Base-by-base conservation (phyloP, 2,113 vertebrate genomes). In the Scophthalmus maximus region DNA sequence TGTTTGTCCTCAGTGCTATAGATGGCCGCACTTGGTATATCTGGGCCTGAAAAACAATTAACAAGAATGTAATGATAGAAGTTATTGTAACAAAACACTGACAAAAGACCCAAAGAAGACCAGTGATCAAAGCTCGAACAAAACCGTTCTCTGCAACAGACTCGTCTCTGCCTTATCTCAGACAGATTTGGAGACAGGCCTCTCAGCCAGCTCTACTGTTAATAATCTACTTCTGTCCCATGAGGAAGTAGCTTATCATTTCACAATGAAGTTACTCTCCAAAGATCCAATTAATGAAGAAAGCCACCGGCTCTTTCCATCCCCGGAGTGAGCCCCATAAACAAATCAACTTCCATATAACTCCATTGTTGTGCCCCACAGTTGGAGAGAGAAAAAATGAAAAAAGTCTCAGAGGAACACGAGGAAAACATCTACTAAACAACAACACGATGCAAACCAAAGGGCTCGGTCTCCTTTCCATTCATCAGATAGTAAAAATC, bases 11-110 rank as follows among this genome's bases (percentile, higher is more conserved):
- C 81, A 0, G 95, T 95, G 64, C 92, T 95, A 87, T 97, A 96
- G 51, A 98, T 90, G 0, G 95, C 94, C 81, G 97, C 95, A 65
- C 79, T 93, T 0, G 97, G 97, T 47, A 98, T 92, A 26, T 95
- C 91, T 11, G 97, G 96, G 74, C 97, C 97, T 99, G 34, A 52
- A 87, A 22, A 65, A 51, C n/a, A 4, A 25, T 67, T 34, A 57
- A 58, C 29, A 72, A 14, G 29, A 47, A 25, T n/a, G 34, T 22
- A 73, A 56, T 40, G 36, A 80, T 11, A 59, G 46, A 29, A 32
- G 18, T 51, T 22, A 8, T 68, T 11, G n/a, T n/a, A 26, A 47
- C 20, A 23, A 26, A 46, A 52, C 59, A 49, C 40, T 7, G 23
- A 59, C 10, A 26, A 53, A 58, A 69, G 25, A 11, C 26, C 47